These are phyloP conservation scores for Hydropsyche betteni DNA, from an alignment of 2,888 invertebrate species.

Conservation along the genomic window DNA sequence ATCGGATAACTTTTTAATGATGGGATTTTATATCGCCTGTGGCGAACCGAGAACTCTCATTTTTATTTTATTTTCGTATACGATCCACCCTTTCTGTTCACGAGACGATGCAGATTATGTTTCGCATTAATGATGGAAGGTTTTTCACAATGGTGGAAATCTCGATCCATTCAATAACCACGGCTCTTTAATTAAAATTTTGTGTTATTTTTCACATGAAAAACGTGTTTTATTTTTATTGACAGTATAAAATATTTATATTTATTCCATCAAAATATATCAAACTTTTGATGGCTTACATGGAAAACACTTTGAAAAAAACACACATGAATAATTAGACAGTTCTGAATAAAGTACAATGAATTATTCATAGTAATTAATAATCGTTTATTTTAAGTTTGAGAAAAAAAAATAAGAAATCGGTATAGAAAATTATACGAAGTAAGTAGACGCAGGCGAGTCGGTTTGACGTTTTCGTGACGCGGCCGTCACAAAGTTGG, in stretches of 20 bases:
- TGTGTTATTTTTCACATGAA: too few relatives aligned
- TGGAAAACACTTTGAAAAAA: too few relatives aligned
- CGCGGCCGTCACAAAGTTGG: constrained; percentile 12
- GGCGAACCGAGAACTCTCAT: neutral
- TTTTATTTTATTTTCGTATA: constrained; percentile 5
- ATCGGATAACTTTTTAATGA: constrained; percentile 31
- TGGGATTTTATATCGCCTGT: constrained; percentile 20
- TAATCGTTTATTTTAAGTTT: constrained; percentile 7
- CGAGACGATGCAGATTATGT: constrained; percentile 8
- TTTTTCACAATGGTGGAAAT: too few relatives aligned
- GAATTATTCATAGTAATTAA: constrained; percentile 18
- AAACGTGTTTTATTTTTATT: too few relatives aligned
- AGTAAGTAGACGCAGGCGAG: neutral
- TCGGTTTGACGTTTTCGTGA: constrained; percentile 30
- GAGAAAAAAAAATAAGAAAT: neutral
- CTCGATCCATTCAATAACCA: too few relatives aligned
- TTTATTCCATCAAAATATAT: too few relatives aligned
- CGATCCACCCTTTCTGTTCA: neutral
- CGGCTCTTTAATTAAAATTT: too few relatives aligned
- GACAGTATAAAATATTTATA: too few relatives aligned
- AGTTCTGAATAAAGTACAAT: neutral
- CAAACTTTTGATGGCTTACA: too few relatives aligned
- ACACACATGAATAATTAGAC: too few relatives aligned
- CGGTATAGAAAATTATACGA: neutral
- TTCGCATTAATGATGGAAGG: constrained; percentile 1